Evolutionary conservation across 2,113 vertebrate species (phyloP), one percentile per base, ranked within the genome.

Genomic region (Calyptommatus sinebrachiatus): DNA sequence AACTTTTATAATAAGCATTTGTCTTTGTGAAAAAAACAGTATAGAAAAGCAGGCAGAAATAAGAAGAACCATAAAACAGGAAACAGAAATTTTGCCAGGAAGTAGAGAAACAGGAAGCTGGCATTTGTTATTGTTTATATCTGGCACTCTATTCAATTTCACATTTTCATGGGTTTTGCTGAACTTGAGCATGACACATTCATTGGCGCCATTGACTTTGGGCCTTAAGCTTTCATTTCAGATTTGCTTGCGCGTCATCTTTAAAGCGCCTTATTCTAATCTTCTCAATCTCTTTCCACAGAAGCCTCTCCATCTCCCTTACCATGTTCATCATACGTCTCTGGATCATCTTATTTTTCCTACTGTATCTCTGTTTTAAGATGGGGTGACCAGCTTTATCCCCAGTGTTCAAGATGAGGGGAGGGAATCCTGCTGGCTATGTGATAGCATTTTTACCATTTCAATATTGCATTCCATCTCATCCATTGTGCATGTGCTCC

Each of bases 251-350:
- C 63, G 29, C 62, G 78, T 61, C 89, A 67, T 81, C 78, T 85
- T 78, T 83, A 65, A 85, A 61, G 67, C 84, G 68, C 60, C 75
- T 28, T 22, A 78, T 77, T 76, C 81, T 92, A 90, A 90, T 88
- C 62, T 80, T 88, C 66, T 84, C 76, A 20, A 80, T 91, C 91
- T 92, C 83, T 92, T 85, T 89, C 90, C 88, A 88, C 73, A 76
- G 92, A 92, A 90, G 77, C 76, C 82, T 90, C 89, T 90, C 83
- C 91, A 89, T 89, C 71, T 90, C 83, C 89, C 85, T 90, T 88
- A 88, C 86, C 24, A 90, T 93, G 90, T 79, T 84, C 91, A 90
- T 83, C 74, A 41, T 83, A 4, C 84, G 80, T 69, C 87, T 91
- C 85, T 91, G 91, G 88, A 90, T 62, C 87, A 83, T 93, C 86